Conservation (phyloP, 2,888 invertebrate species). For the Agriopis marginaria region DNA sequence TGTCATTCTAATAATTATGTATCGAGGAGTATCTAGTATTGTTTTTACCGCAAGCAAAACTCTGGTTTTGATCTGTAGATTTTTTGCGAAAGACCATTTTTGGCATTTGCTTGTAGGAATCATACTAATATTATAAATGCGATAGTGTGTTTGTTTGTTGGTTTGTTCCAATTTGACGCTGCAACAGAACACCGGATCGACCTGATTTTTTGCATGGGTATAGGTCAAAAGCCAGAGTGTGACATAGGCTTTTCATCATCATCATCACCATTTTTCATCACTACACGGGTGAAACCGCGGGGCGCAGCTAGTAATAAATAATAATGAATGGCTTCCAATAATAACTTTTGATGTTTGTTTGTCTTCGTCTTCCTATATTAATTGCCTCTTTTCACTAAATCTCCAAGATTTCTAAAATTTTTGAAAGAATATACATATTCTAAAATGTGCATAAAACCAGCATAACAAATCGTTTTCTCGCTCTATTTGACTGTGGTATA, state of each 20-base stretch:
- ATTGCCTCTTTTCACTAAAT: too few species aligned
- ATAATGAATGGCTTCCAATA: background rate
- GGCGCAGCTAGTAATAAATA: too few species aligned
- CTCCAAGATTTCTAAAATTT: background rate
- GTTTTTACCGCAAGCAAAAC: background rate
- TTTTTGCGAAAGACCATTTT: background rate
- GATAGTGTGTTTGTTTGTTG: too few species aligned
- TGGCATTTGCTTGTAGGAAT: background rate
- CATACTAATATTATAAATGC: too few species aligned
- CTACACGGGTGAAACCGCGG: too few species aligned
- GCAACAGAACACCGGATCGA: too few species aligned
- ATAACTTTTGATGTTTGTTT: background rate
- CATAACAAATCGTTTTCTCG: conserved; percentile 63
- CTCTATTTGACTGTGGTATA: conserved; percentile 59
- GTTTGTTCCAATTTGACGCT: too few species aligned
- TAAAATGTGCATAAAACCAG: conserved; percentile 40
- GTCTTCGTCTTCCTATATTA: background rate
- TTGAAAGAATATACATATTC: background rate
- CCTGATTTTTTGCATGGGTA: too few species aligned
- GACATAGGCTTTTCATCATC: too few species aligned
- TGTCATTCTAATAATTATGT: conserved; percentile 13
- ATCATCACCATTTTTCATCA: too few species aligned
- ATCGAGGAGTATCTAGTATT: background rate
- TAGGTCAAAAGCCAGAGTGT: too few species aligned
- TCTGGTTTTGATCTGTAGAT: background rate